Evolutionary conservation across 2,888 invertebrate genomes (phyloP), one percentile per base, ranked within the genome.

Genomic region (Euclidia mi): DNA sequence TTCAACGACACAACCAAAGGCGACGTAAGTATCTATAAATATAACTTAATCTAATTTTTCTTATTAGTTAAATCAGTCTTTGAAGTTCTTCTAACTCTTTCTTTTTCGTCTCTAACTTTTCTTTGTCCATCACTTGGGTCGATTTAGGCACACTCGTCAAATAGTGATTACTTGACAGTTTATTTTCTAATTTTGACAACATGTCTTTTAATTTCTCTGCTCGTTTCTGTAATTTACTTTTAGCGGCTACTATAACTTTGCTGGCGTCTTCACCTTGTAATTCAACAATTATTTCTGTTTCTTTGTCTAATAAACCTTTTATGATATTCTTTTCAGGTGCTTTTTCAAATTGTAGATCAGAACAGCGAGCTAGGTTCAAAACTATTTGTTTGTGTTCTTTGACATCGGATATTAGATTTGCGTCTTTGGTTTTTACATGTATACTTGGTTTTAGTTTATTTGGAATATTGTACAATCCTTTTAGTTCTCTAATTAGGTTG

Each of bases 401-500:
- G 11, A 95, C 60, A 40, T 92, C 80, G 0, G 66, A 49, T 34
- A 76, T 55, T 2, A 93, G 70, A 25, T 32, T 64, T 1, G 73
- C 42, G 47, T 93, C 84, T 9, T 31, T 64, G 10, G 85, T 91
- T 44, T 79, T 75, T 3, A 94, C 68, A 25, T 60, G 64, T 20
- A 86, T 74, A 0, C 66, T 67, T 0, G 95, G 95, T 38, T 84
- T 87, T 31, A 93, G 73, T 71, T 95, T 95, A 60, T 95, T 95
- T 0, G 95, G 89, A 32, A 96, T 93, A 59, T 92, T 90, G 64
- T 95, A 95, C 40, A 94, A 85, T 10, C 95, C 95, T 81, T 95
- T 96, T 0, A 96, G 61, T 77, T 95, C 95, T 61, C 96, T 88
- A 11, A 96, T 88, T 29, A 92, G 73, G 63, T 84, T 82, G 10